These are phyloP conservation scores for Caenorhabditis doughertyi DNA, from an alignment of 2,888 invertebrate species.

Conservation along the genomic window DNA sequence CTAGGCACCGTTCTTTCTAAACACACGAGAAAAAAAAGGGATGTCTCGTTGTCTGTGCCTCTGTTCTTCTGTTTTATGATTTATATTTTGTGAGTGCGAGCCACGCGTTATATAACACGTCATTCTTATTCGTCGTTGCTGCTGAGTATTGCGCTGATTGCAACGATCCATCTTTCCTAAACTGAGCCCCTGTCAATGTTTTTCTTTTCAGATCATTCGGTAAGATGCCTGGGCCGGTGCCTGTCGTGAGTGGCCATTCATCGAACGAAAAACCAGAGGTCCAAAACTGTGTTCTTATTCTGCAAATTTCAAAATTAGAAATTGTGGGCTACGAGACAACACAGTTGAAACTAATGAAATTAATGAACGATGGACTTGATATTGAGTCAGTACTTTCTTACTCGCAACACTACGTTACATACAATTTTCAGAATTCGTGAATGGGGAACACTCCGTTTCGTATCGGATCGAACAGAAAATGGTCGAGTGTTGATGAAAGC, in stretches of 20 bases:
- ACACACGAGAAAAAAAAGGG: too few relatives aligned
- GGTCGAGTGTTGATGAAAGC: not conserved
- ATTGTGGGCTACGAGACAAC: slow-evolving; percentile 8
- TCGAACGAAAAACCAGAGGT: not conserved
- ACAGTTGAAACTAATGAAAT: slow-evolving; percentile 1
- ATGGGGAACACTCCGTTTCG: not conserved
- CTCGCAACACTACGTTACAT: not conserved
- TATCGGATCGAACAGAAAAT: not conserved
- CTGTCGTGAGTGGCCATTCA: not conserved
- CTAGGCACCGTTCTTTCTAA: too few relatives aligned
- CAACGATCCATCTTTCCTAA: too few relatives aligned
- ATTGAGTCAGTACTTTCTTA: not conserved
- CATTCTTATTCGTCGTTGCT: too few relatives aligned
- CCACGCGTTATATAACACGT: too few relatives aligned
- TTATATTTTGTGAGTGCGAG: too few relatives aligned
- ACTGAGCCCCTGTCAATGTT: too few relatives aligned
- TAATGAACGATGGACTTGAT: not conserved
- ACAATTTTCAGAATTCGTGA: not conserved
- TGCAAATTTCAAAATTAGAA: not conserved
- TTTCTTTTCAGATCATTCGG: not conserved
- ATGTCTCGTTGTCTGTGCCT: too few relatives aligned
- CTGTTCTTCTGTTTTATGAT: too few relatives aligned
- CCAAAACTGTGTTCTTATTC: slow-evolving; percentile 2
- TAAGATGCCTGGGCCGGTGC: too few relatives aligned
- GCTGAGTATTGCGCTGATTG: too few relatives aligned